Evolutionary conservation across 2,888 invertebrate species (phyloP).

Genomic region (Drosophila flavopinicola): DNA sequence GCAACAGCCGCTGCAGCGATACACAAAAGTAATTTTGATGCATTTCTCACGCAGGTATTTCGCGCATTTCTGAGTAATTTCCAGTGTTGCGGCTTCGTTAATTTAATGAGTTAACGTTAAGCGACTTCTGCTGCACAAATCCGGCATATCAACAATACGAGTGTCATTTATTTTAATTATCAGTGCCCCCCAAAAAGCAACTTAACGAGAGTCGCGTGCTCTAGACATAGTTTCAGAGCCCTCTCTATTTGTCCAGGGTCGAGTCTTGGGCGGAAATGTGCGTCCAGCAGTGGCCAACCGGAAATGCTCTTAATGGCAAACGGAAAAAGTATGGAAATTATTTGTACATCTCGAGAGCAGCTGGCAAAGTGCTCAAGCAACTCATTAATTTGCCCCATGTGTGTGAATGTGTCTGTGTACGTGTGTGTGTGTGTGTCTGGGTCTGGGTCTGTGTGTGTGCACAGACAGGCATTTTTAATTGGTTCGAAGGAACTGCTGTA

Average conservation of each 20-base stretch:
- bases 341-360: slow-evolving; percentile 57
- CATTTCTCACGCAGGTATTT: slow-evolving; percentile 6
- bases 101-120: slow-evolving; percentile 52
- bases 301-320: slow-evolving; percentile 74
- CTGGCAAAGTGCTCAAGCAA: slow-evolving; percentile 38
- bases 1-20: slow-evolving; percentile 9
- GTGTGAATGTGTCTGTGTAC: neutral
- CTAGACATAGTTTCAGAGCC: slow-evolving; percentile 4
- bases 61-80: slow-evolving; percentile 37
- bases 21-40: slow-evolving; percentile 45
- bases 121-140: slow-evolving; percentile 66
- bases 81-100: slow-evolving; percentile 52
- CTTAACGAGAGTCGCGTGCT: slow-evolving; percentile 43
- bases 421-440: slow-evolving; percentile 7
- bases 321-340: slow-evolving; percentile 76
- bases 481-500: slow-evolving; percentile 36
- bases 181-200: slow-evolving; percentile 28
- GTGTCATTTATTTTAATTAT: slow-evolving; percentile 83
- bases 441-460: slow-evolving; percentile 12
- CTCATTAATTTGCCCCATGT: slow-evolving; percentile 53
- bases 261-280: slow-evolving; percentile 49
- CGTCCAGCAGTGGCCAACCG: slow-evolving; percentile 44
- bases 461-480: slow-evolving; percentile 64
- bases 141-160: slow-evolving; percentile 55
- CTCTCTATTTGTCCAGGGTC: slow-evolving; percentile 19